Percentiles rank a stretch among this genome's conserved stretches.
These are phyloP conservation scores for Melanotaenia trifasciata DNA, from an alignment of 2,797 vertebrate species.

Conservation along the genomic window DNA sequence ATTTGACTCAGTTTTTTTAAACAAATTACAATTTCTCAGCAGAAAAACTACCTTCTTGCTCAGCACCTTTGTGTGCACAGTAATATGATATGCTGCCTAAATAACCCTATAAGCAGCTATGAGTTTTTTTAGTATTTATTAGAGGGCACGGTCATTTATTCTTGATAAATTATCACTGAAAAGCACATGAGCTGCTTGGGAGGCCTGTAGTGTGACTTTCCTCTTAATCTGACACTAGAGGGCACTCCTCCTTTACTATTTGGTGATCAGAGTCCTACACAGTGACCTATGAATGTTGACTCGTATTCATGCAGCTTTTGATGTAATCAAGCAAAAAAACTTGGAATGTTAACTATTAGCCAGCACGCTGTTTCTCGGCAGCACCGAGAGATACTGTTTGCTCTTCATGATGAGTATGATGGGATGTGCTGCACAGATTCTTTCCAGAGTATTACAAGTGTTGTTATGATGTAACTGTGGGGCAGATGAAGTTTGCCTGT, in stretches of 20 bases:
- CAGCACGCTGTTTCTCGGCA: slow-evolving; percentile 24
- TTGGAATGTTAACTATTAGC: slow-evolving; percentile 26
- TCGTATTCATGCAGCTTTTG: slow-evolving; percentile 9
- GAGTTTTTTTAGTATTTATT: background rate
- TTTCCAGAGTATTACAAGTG: slow-evolving; percentile 1
- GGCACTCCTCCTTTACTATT: slow-evolving; percentile 35
- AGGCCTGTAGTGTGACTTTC: slow-evolving; percentile 18
- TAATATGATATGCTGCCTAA: background rate
- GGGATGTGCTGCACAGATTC: background rate
- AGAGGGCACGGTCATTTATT: slow-evolving; percentile 20
- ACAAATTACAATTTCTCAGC: background rate
- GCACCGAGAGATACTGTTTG: background rate
- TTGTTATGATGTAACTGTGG: slow-evolving; percentile 53
- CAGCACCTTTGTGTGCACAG: background rate
- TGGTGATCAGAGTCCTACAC: slow-evolving; percentile 19
- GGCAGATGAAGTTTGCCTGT: slow-evolving; percentile 26
- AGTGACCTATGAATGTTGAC: slow-evolving; percentile 44
- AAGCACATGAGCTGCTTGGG: slow-evolving; percentile 36
- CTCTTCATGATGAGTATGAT: slow-evolving; percentile 2
- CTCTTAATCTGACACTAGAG: slow-evolving; percentile 60
- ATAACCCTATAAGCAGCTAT: background rate
- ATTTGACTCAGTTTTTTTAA: background rate
- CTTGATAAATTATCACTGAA: slow-evolving; percentile 46
- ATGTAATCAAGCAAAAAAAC: slow-evolving; percentile 19
- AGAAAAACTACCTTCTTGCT: background rate